Evolutionary conservation across 2,797 vertebrate genomes (phyloP), one percentile per base, ranked within the genome.

Genomic region (Neosilurus mollespiculum): DNA sequence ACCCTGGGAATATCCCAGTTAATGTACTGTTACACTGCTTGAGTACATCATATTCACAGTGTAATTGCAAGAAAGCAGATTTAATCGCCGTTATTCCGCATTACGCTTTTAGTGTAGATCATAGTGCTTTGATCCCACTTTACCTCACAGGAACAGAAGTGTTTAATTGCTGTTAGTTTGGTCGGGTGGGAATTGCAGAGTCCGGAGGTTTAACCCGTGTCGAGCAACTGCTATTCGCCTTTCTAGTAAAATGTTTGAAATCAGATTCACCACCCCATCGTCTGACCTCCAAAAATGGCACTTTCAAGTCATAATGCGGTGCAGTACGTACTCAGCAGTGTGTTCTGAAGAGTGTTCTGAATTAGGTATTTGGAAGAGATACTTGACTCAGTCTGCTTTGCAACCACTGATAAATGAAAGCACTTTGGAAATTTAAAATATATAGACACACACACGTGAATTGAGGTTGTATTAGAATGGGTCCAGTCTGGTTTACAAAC

Each of bases 121-220:
- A 72, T 10, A 66, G 54, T 12, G 65, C 51, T 14, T 64, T 65
- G 62, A 69, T 58, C 18, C 70, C 56, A 62, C 69, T 79, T 78
- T 75, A 62, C 53, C 82, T 49, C 53, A 58, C 24, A 56, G 30
- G 37, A 73, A 59, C 49, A 37, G 71, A 70, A 59, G 81, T 59
- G 69, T 70, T 86, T 78, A 78, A 79, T 83, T 83, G 37, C 37
- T 53, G 75, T 78, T 78, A 71, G 73, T 37, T 78, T 64, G 71
- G 26, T 70, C 26, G 14, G 61, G 51, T 53, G 71, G 80, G 43
- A 53, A 62, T 81, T 71, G 18, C 58, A 59, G 30, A 58, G 56
- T 85, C 72, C 26, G 20, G 37, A 75, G 80, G 20, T 15, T 11
- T 72, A 59, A 54, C 78, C 54, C 15, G 73, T 12, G 26, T 24